phyloP scores from a whole-genome alignment of 2,113 vertebrate genomes.

The Eubucco bourcierii region DNA sequence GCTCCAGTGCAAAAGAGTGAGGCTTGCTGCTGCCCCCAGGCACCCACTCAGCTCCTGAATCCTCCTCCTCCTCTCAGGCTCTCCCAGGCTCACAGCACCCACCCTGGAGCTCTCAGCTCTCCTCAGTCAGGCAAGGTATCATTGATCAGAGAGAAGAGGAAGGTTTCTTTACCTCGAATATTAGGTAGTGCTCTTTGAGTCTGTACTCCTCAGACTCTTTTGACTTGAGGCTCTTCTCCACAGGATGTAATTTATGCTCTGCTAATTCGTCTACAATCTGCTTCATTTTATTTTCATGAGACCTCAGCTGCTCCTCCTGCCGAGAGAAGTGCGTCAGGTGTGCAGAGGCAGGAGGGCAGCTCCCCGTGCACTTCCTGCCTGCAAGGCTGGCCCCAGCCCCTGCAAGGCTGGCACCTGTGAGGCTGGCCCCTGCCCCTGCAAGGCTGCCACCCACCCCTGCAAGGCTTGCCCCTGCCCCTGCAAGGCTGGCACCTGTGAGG shows the following conservation, averaged over 20 bases:
- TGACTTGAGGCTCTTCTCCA: constrained; percentile 87
- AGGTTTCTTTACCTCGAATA: constrained; percentile 86
- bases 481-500: no score
- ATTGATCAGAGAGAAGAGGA: constrained; percentile 38
- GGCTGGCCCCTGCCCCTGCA: no score
- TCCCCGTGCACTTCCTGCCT: neutral
- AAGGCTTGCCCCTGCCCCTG: no score
- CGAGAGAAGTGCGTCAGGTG: constrained; percentile 48
- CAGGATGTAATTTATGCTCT: constrained; percentile 86
- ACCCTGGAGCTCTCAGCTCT: neutral
- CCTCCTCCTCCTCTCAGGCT: neutral
- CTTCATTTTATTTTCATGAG: constrained; percentile 94
- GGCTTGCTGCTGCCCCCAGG: neutral
- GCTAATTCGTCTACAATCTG: constrained; percentile 93
- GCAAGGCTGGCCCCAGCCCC: neutral
- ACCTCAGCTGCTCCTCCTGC: constrained; percentile 93
- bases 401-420: no score
- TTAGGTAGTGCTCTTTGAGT: constrained; percentile 97
- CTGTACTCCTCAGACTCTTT: constrained; percentile 92
- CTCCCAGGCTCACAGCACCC: neutral
- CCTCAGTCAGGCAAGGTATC: neutral
- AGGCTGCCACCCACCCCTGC: no score
- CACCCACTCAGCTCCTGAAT: neutral
- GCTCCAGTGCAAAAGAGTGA: neutral
- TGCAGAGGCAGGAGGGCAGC: neutral